A percentile compares a stretch with the other conserved stretches of the same genome.
phyloP scores from a whole-genome alignment of 2,888 invertebrate genomes.

The Caradrina kadenii region DNA sequence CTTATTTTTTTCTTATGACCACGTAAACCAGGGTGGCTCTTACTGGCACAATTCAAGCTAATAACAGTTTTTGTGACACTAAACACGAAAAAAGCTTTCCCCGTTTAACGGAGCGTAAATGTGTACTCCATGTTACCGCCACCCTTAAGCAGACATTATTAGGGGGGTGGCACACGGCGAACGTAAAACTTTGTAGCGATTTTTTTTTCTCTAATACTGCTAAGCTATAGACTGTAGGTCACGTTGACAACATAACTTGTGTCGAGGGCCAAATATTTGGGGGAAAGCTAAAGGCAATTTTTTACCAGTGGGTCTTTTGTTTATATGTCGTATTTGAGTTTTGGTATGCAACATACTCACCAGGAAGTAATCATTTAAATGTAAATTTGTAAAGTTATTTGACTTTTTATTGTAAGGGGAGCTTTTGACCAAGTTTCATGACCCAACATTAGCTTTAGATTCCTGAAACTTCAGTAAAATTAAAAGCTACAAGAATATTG shows the following conservation, averaged over 20 bases:
- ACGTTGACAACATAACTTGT: slow-evolving; percentile 82
- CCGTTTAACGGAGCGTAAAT: slow-evolving; percentile 90
- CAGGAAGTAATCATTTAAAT: slow-evolving; percentile 36
- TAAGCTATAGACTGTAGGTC: slow-evolving; percentile 83
- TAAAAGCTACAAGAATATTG: slow-evolving; percentile 22
- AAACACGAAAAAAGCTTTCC: slow-evolving; percentile 90
- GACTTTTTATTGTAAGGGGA: slow-evolving; percentile 5
- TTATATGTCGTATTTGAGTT: slow-evolving; percentile 50
- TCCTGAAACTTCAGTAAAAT: slow-evolving; percentile 9
- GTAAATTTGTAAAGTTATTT: slow-evolving; percentile 40
- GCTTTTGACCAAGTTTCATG: background rate
- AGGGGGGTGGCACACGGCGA: slow-evolving; percentile 85
- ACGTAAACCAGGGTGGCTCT: slow-evolving; percentile 69
- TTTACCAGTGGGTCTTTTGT: slow-evolving; percentile 50
- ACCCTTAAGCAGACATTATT: slow-evolving; percentile 90
- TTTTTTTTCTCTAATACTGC: slow-evolving; percentile 84
- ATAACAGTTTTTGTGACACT: slow-evolving; percentile 91
- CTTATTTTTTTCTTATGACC: slow-evolving; percentile 67
- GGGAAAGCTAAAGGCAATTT: slow-evolving; percentile 65
- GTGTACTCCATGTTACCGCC: slow-evolving; percentile 89
- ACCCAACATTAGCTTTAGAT: background rate
- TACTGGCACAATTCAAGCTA: slow-evolving; percentile 87
- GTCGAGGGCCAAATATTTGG: slow-evolving; percentile 72
- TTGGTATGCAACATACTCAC: slow-evolving; percentile 47
- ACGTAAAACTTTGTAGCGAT: slow-evolving; percentile 89